A percentile compares a stretch with the other conserved stretches of the same genome.
Evolutionary conservation across 2,113 vertebrate genomes (phyloP).

Genomic region (Pachypanchax playfairii): DNA sequence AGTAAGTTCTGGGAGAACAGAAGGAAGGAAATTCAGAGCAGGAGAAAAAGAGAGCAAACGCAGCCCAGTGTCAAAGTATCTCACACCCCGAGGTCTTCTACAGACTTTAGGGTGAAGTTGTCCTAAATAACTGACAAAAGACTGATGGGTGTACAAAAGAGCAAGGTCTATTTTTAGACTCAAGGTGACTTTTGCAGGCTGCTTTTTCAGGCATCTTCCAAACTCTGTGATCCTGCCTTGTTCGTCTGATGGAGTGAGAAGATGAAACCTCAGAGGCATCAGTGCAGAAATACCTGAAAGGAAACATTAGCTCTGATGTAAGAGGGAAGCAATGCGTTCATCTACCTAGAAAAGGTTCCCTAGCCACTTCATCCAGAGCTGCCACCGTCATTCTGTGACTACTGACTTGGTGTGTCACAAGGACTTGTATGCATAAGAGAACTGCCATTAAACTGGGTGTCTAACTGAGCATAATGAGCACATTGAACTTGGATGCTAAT

Average conservation of each 20-base stretch:
- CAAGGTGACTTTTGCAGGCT: slow-evolving; percentile 66
- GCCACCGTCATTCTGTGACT: slow-evolving; percentile 11
- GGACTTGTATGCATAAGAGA: slow-evolving; percentile 28
- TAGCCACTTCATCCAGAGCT: slow-evolving; percentile 22
- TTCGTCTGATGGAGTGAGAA: slow-evolving; percentile 43
- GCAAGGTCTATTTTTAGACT: slow-evolving; percentile 55
- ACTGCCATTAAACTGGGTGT: slow-evolving; percentile 14
- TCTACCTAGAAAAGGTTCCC: slow-evolving; percentile 20
- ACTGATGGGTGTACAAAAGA: slow-evolving; percentile 64
- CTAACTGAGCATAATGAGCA: slow-evolving; percentile 13
- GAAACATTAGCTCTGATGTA: slow-evolving; percentile 32
- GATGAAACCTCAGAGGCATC: slow-evolving; percentile 34
- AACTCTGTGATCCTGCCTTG: slow-evolving; percentile 48
- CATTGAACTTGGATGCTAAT: slow-evolving; percentile 1
- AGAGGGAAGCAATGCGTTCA: slow-evolving; percentile 6
- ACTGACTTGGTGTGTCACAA: slow-evolving; percentile 27
- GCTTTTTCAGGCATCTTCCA: slow-evolving; percentile 47
- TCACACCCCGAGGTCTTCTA: slow-evolving; percentile 38
- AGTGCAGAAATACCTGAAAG: slow-evolving; percentile 47
- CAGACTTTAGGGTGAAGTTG: slow-evolving; percentile 58
- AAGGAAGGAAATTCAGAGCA: not conserved
- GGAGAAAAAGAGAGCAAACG: slow-evolving; percentile 15
- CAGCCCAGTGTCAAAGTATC: slow-evolving; percentile 31
- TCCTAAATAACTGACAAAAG: slow-evolving; percentile 66
- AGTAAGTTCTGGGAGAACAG: slow-evolving; percentile 24